A percentile compares a stretch with the other conserved stretches of the same genome.
These are phyloP conservation scores for Andrena hattorfiana DNA, from an alignment of 2,888 invertebrate species.

Conservation along the genomic window DNA sequence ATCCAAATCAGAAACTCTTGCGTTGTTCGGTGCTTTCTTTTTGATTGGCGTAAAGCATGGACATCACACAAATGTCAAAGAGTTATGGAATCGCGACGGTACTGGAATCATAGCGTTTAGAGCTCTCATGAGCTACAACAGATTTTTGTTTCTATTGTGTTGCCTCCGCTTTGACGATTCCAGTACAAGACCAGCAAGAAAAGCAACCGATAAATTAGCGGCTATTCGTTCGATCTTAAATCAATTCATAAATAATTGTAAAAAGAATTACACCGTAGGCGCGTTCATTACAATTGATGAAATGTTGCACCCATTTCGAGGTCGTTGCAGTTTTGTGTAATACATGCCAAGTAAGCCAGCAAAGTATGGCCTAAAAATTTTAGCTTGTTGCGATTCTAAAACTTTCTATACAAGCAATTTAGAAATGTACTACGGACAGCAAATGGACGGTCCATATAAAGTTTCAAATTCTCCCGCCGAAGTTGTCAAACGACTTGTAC, in stretches of 20 bases:
- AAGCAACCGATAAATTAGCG: not conserved
- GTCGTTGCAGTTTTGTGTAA: conserved; percentile 18
- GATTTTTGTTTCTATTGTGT: not conserved
- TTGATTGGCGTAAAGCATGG: not conserved
- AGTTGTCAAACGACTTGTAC: conserved; percentile 1
- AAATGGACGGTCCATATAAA: conserved; percentile 16
- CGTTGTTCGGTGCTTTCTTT: conserved; percentile 6
- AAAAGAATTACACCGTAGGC: conserved; percentile 5
- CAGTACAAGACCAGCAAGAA: not conserved
- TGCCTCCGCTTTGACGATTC: conserved; percentile 3
- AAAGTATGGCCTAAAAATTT: conserved; percentile 8
- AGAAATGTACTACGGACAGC: conserved; percentile 12
- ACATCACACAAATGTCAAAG: not conserved
- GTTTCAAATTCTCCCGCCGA: not conserved
- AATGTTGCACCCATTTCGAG: conserved; percentile 5
- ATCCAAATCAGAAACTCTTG: not conserved
- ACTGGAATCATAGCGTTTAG: conserved; percentile 2
- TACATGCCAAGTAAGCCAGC: conserved; percentile 14
- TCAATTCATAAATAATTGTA: conserved; percentile 11
- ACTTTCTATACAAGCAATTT: conserved; percentile 15
- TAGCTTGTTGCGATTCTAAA: not conserved
- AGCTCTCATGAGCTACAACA: conserved; percentile 11
- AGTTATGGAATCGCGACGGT: conserved; percentile 5
- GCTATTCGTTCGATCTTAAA: not conserved
- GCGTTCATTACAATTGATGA: conserved; percentile 7